Conservation (phyloP, 2,888 invertebrate species). For the Incurvaria masculella region DNA sequence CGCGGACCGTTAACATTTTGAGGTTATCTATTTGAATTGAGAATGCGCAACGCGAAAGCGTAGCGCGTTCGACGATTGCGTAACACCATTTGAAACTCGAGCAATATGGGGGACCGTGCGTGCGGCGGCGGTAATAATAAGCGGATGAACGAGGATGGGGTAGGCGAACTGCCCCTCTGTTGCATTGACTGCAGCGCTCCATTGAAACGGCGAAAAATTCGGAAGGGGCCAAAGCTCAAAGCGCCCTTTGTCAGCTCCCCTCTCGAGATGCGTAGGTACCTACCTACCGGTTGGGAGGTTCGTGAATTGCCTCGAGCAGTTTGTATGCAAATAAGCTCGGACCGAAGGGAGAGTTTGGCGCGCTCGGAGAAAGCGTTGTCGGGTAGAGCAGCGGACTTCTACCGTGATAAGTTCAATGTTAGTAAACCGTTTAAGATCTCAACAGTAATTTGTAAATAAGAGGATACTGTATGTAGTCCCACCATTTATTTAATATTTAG, state of each 20-base stretch:
- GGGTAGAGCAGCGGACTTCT: background rate
- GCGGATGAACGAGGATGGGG: slow-evolving; percentile 53
- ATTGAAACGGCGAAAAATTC: slow-evolving; percentile 53
- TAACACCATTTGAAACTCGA: slow-evolving; percentile 45
- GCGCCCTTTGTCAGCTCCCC: slow-evolving; percentile 50
- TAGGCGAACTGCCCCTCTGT: no score
- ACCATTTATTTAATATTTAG: no score
- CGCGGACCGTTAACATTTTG: background rate
- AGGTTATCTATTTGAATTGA: background rate
- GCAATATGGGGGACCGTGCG: slow-evolving; percentile 50
- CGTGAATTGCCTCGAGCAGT: slow-evolving; percentile 30
- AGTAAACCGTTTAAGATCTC: no score
- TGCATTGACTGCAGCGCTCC: slow-evolving; percentile 32
- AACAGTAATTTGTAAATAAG: no score
- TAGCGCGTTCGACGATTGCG: slow-evolving; percentile 45
- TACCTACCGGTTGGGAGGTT: slow-evolving; percentile 55
- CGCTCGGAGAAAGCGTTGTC: background rate
- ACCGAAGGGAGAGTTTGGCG: background rate
- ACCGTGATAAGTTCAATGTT: background rate
- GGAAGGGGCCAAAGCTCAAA: slow-evolving; percentile 44
- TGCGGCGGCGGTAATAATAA: slow-evolving; percentile 52
- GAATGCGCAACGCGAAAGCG: slow-evolving; percentile 12
- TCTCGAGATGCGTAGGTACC: slow-evolving; percentile 54
- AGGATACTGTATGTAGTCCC: no score
- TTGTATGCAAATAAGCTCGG: background rate